A percentile compares a stretch with the other conserved stretches of the same genome.
Conservation (phyloP, 2,888 invertebrate genomes). For the Portevinia maculata region DNA sequence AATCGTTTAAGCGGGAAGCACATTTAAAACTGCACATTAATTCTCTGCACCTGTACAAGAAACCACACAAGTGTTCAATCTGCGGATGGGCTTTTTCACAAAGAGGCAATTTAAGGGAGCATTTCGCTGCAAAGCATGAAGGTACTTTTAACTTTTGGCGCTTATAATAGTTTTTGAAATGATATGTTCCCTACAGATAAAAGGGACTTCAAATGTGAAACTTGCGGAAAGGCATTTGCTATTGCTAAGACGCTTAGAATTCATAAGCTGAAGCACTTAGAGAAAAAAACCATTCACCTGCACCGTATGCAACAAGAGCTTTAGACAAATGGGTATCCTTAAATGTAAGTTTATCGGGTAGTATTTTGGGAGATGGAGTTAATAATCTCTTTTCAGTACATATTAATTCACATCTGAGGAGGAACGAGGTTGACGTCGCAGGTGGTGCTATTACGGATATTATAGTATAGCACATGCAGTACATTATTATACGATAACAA, state of each 20-base stretch:
- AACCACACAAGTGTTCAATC: slow-evolving; percentile 40
- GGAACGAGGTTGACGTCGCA: slow-evolving; percentile 11
- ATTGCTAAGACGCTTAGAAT: slow-evolving; percentile 28
- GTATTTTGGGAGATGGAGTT: background rate
- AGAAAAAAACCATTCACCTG: slow-evolving; percentile 31
- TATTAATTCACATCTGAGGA: slow-evolving; percentile 30
- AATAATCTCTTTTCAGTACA: slow-evolving; percentile 21
- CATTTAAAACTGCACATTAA: slow-evolving; percentile 52
- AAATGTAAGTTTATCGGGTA: slow-evolving; percentile 28
- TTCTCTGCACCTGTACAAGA: slow-evolving; percentile 44
- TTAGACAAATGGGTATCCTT: slow-evolving; percentile 12
- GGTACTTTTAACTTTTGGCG: too few species aligned
- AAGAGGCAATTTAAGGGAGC: slow-evolving; percentile 41
- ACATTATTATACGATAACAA: background rate
- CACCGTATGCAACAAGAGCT: slow-evolving; percentile 34
- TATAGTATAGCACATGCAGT: background rate
- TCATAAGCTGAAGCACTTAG: slow-evolving; percentile 35
- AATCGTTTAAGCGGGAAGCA: slow-evolving; percentile 48
- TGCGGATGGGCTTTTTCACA: slow-evolving; percentile 53
- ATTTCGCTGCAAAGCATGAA: slow-evolving; percentile 37
- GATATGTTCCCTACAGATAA: too few species aligned
- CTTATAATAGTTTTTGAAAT: too few species aligned
- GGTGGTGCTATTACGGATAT: slow-evolving; percentile 24
- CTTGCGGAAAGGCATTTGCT: slow-evolving; percentile 41
- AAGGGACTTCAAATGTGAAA: slow-evolving; percentile 41